These are phyloP conservation scores for Orthonevra nobilis DNA, from an alignment of 2,888 invertebrate species.

Conservation along the genomic window DNA sequence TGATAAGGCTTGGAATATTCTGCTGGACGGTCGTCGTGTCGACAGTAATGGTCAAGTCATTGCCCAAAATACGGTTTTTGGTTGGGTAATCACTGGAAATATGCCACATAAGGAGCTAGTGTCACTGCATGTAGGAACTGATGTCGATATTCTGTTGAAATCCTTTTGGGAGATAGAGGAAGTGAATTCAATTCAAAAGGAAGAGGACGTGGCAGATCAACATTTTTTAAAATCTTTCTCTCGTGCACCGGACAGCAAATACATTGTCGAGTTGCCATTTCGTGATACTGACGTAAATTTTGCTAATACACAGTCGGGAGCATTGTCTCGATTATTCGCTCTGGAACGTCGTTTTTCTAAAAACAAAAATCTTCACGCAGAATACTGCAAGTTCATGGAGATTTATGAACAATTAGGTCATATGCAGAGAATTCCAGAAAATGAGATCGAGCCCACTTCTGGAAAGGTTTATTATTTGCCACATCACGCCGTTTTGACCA, in stretches of 20 bases:
- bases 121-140: no score
- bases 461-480: neutral
- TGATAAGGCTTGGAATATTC: no score
- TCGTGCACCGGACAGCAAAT: no score
- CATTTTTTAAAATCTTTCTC: no score
- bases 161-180: slow-evolving; percentile 11
- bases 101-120: no score
- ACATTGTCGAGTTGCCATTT: no score
- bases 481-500: slow-evolving; percentile 13
- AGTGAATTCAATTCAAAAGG: neutral
- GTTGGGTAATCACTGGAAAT: no score
- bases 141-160: neutral
- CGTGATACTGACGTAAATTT: no score
- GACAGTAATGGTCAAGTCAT: no score
- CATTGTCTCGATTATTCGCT: slow-evolving; percentile 2
- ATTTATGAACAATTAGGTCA: slow-evolving; percentile 4
- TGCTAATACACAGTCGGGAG: neutral
- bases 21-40: no score
- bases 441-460: neutral
- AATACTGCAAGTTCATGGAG: slow-evolving; percentile 15
- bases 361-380: neutral
- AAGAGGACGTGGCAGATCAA: neutral
- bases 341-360: slow-evolving; percentile 6
- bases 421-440: neutral
- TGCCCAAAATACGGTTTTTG: no score